Base-by-base conservation (phyloP, 2,797 vertebrate genomes). In the Oryzias sinensis region DNA sequence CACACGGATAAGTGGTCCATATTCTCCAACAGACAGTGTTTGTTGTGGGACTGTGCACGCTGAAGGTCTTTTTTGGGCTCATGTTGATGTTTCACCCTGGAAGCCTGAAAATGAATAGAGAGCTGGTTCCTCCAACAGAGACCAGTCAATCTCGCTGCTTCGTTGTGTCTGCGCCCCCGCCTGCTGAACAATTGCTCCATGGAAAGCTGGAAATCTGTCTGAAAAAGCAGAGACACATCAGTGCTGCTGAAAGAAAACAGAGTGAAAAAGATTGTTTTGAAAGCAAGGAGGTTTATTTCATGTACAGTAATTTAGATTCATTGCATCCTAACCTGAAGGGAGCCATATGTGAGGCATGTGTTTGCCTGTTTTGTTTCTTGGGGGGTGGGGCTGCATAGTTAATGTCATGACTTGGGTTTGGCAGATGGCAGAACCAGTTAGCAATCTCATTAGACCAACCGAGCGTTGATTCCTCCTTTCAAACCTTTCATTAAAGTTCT, bases 361-460 rank as follows among this genome's bases (percentile, higher is more conserved):
- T 72, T 70, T 74, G 58, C 78, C 77, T 72, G 63, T 75, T 65
- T 74, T 6, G 25, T 27, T 27, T 27, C 25, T 64, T 69, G 85
- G 78, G 84, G 81, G 85, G 85, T 79, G 69, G 82, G 82, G 80
- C 81, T 88, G 89, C 86, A 89, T 90, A 80, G 89, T 87, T 92
- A 91, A 92, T 92, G 91, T 88, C 89, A 88, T 88, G 88, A 90
- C 90, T 91, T 78, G 85, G 88, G 84, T 88, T 88, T 90, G 89
- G 91, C 92, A 93, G 92, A 93, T 92, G 92, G 92, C 88, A 87
- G 77, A 65, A 92, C 92, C 91, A 91, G 92, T 93, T 91, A 91
- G 92, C 85, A 90, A 92, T 90, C 90, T 93, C 92, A 92, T 93
- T 93, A 92, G 91, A 91, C 81, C 90, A 90, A 86, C 89, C 89